Evolutionary conservation across 2,113 vertebrate genomes (phyloP), one percentile per base, ranked within the genome.

Genomic region (Arvicanthis niloticus): DNA sequence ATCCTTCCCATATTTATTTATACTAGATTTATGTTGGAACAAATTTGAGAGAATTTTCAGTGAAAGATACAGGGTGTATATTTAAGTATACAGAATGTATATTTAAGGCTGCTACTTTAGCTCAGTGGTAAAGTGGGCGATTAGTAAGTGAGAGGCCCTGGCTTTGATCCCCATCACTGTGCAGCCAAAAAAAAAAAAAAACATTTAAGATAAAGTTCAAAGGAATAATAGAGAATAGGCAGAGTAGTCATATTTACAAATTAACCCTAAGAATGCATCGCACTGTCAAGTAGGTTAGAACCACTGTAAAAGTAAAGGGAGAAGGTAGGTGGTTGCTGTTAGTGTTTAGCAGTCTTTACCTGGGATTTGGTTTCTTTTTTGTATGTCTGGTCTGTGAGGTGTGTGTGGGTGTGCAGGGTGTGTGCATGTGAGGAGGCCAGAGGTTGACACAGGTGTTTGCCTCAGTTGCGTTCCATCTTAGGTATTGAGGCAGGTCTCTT

Each of bases 291-390:
- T 81, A 58, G 34, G 40, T 26, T 60, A 60, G 40, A 82, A 60
- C 56, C 56, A 8, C 53, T 82, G 80, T 82, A 93, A 96, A 93
- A 94, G n/a, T 86, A 93, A 86, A 85, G 91, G 91, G 82, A 56
- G 9, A 24, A 89, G 22, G 62, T 4, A 77, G 3, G 24, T 15
- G 70, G 77, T 93, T 94, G 15, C 22, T 70, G 11, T 76, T 76
- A 51, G 17, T 89, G 81, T 81, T 90, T 87, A 58, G 45, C 11
- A 95, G 1, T 87, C 68, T 92, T 8, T 82, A 16, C 78, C 77
- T n/a, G 34, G 21, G 21, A 3, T n/a, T 81, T n/a, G 8, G 4
- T n/a, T 22, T 58, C 2, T n/a, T 29, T 31, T 24, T 13, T 58
- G 22, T 81, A 5, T 58, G 19, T 12, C 22, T 40, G n/a, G 37